These are phyloP conservation scores for Drosophila athabasca DNA, from an alignment of 1,140 invertebrate species.

Conservation along the genomic window DNA sequence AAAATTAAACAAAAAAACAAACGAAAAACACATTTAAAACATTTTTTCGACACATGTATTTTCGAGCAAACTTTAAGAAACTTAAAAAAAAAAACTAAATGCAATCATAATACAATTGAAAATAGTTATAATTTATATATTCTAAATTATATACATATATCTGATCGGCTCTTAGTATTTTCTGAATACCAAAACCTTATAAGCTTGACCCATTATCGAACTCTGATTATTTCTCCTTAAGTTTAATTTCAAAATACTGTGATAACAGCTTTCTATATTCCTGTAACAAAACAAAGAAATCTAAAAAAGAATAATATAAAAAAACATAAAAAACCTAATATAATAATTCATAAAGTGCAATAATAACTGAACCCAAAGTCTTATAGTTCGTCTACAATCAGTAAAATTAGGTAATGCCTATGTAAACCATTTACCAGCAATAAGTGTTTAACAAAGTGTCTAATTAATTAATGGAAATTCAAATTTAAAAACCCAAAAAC, in stretches of 20 bases:
- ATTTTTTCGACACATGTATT: slow-evolving; percentile 76
- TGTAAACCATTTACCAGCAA: slow-evolving; percentile 38
- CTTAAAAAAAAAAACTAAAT: slow-evolving; percentile 34
- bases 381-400: slow-evolving; percentile 56
- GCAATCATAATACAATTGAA: slow-evolving; percentile 26
- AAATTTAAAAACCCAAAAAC: slow-evolving; percentile 15
- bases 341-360: slow-evolving; percentile 29
- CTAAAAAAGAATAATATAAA: slow-evolving; percentile 10
- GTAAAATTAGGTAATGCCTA: slow-evolving; percentile 35
- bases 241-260: slow-evolving; percentile 65
- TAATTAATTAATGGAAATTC: slow-evolving; percentile 38
- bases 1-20: slow-evolving; percentile 30
- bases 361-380: slow-evolving; percentile 31
- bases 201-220: slow-evolving; percentile 3
- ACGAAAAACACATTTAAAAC: slow-evolving; percentile 44
- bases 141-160: neutral
- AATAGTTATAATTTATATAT: slow-evolving; percentile 11
- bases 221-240: slow-evolving; percentile 13
- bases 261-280: slow-evolving; percentile 74
- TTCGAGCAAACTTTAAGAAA: slow-evolving; percentile 68
- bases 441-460: slow-evolving; percentile 45
- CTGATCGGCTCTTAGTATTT: slow-evolving; percentile 22
- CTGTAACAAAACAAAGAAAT: slow-evolving; percentile 30
- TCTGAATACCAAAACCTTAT: neutral
- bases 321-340: neutral